These are phyloP conservation scores for Phytoseiulus persimilis DNA, from an alignment of 2,888 invertebrate species.

Conservation along the genomic window DNA sequence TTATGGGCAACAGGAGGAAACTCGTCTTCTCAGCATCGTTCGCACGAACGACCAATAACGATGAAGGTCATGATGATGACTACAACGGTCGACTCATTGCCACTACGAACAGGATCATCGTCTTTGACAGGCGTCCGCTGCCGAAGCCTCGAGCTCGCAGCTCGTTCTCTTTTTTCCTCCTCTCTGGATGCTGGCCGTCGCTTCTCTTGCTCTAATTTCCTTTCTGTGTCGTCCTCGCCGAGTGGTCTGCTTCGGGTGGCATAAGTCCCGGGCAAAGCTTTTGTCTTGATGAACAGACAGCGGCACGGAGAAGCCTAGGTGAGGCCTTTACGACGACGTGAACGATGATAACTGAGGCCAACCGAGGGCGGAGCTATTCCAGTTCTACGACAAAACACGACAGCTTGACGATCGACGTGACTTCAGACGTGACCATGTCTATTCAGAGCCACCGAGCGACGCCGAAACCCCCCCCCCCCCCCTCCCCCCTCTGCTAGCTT, in stretches of 20 bases:
- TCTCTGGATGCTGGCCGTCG: not conserved
- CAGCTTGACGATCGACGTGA: not conserved
- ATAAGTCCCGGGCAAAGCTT: not conserved
- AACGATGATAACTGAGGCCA: not conserved
- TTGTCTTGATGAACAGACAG: not conserved
- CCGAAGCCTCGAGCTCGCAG: not conserved
- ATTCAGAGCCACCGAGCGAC: not conserved
- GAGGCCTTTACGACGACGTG: not conserved
- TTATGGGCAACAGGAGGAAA: not conserved
- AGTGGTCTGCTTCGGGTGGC: not conserved
- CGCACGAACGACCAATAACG: not conserved
- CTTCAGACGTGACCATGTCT: constrained; percentile 5
- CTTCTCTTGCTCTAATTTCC: not conserved
- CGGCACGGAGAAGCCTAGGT: not conserved
- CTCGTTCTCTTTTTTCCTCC: not conserved
- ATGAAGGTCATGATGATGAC: not conserved
- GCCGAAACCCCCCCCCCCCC: too few relatives aligned
- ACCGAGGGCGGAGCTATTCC: not conserved
- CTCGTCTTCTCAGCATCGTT: not conserved
- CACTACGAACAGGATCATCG: not conserved
- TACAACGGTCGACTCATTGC: not conserved
- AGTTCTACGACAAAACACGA: not conserved
- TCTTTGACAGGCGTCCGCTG: not conserved
- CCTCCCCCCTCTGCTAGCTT: too few relatives aligned
- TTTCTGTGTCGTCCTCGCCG: not conserved